phyloP scores from a whole-genome alignment of 2,888 invertebrate genomes.

The Netelia virgata region DNA sequence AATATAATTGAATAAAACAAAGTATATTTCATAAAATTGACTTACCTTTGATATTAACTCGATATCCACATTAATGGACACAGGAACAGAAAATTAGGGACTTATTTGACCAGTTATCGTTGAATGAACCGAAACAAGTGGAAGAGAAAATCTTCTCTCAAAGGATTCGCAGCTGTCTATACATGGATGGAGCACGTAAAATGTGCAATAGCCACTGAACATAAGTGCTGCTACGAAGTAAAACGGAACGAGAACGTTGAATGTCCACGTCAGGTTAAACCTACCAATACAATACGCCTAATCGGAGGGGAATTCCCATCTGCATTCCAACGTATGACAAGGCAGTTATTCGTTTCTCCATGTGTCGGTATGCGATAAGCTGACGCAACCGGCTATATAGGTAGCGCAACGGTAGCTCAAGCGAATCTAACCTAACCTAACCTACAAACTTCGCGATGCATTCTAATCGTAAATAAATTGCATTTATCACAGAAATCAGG shows the following conservation, averaged over 20 bases:
- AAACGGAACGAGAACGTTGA: constrained; percentile 9
- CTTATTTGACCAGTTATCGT: neutral
- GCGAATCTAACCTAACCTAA: too few species aligned
- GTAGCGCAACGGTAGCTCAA: neutral
- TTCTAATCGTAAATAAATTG: too few species aligned
- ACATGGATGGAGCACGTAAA: constrained; percentile 29
- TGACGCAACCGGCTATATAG: neutral
- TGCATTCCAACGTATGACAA: neutral
- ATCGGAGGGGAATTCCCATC: neutral
- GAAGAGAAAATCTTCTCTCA: neutral
- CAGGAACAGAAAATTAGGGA: neutral
- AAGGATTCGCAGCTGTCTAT: neutral
- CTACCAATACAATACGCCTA: neutral
- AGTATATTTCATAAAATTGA: neutral
- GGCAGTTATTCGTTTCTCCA: neutral
- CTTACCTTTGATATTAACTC: neutral
- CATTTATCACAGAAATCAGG: too few species aligned
- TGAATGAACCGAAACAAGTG: neutral
- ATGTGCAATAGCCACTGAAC: constrained; percentile 2
- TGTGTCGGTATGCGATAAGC: neutral
- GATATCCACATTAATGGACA: neutral
- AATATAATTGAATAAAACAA: neutral
- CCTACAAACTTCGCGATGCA: too few species aligned
- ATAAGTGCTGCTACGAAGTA: neutral
- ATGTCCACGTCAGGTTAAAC: constrained; percentile 48